phyloP scores from a whole-genome alignment of 2,797 vertebrate species.

The Macrochelys suwanniensis region DNA sequence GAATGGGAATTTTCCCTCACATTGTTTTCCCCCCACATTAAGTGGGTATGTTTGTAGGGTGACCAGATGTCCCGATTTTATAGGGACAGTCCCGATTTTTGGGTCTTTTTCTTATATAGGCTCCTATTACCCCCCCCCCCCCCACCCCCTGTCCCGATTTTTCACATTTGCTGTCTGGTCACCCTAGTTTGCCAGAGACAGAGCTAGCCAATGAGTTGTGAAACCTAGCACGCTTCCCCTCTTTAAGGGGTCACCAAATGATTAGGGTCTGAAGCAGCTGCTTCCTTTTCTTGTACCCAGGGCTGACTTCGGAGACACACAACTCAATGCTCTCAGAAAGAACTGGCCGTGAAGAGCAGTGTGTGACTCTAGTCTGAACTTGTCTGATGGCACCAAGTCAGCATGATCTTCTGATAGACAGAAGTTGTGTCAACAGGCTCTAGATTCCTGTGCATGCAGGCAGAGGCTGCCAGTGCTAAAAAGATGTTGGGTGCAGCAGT shows the following conservation, averaged over 20 bases:
- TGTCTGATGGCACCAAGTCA: background rate
- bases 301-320: background rate
- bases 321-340: background rate
- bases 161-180: too few relatives aligned
- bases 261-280: background rate
- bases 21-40: background rate
- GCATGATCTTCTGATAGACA: background rate
- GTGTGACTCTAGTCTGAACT: background rate
- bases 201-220: background rate
- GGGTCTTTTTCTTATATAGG: too few relatives aligned
- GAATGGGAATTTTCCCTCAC: background rate
- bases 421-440: background rate
- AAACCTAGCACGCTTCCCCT: background rate
- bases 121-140: too few relatives aligned
- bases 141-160: too few relatives aligned
- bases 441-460: background rate
- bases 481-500: background rate
- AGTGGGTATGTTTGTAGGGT: background rate
- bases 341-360: background rate
- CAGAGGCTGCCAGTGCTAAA: background rate
- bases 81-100: too few relatives aligned
- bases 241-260: background rate
- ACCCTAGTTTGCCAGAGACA: background rate
- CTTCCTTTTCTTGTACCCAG: background rate
- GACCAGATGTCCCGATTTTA: too few relatives aligned